Base-by-base conservation (phyloP, 2,888 invertebrate species). In the Agrochola lota region DNA sequence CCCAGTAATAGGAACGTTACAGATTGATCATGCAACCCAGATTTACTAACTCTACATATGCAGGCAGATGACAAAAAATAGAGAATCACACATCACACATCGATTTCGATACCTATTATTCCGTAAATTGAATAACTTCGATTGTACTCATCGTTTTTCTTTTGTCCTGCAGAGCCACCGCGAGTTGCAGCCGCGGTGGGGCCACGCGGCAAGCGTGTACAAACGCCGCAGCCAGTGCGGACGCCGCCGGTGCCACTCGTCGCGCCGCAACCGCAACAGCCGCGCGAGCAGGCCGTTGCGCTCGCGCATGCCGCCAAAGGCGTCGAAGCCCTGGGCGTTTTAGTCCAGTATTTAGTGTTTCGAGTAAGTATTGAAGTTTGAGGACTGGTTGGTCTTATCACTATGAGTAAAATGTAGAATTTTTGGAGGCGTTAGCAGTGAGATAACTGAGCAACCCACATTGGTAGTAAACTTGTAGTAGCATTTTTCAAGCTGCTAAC, bases 311-410 rank as follows among this genome's bases (percentile, higher is more conserved):
- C 97, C 71, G 95, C 98, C 69, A 97, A 97, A 89, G 98, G 98
- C 77, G 97, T 98, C 74, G 98, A 99, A 94, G 99, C 98, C 63
- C 97, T 99, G 90, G 98, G 98, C 81, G 97, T 98, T 85, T 97
- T 99, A 85, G 97, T 99, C 88, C 98, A 99, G 94, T 98, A 99
- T 95, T 97, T 99, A 92, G 98, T 98, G 90, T 97, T 97, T 93
- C 97, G 98, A 94, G 98, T 98, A 94, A 97, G 97, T 97, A 71
- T 67, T 5, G 11, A 35, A 23, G 11, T 26, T 11, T 35, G 11
- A 59, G 26, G 23, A 63, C 15, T 20, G 1, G 1, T 30, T 77
- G 57, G 30, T 2, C 17, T 17, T 74, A 74, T 20, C 20, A 59
- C 7, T 43, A n/a, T 20, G 9, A 55, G 23, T 46, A 46, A 55